Percentiles rank a stretch among this genome's conserved stretches.
phyloP scores from a whole-genome alignment of 2,888 invertebrate species.

The Drosophila eohydei region DNA sequence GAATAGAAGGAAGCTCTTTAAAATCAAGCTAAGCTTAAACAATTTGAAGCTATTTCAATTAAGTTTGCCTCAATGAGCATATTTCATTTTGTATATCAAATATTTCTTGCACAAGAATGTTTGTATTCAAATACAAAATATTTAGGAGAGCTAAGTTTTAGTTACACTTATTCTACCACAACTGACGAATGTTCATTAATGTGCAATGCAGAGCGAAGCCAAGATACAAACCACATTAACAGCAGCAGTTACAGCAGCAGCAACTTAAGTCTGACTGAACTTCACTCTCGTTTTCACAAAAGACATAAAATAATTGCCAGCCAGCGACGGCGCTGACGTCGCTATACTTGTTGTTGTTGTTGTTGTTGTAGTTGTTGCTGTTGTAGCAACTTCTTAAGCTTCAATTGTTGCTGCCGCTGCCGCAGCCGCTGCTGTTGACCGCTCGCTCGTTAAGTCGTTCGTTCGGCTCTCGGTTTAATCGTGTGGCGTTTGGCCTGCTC shows the following conservation, averaged over 20 bases:
- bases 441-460: conserved; percentile 56
- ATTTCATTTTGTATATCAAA: not conserved
- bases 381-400: conserved; percentile 67
- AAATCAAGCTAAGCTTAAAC: too few species aligned
- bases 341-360: conserved; percentile 7
- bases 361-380: conserved; percentile 17
- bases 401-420: conserved; percentile 51
- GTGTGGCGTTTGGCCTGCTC: conserved; percentile 49
- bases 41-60: too few species aligned
- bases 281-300: conserved; percentile 75
- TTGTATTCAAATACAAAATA: not conserved
- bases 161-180: not conserved
- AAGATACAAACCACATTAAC: conserved; percentile 57
- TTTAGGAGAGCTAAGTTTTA: not conserved
- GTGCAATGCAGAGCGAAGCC: conserved; percentile 35
- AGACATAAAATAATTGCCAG: conserved; percentile 63
- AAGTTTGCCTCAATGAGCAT: too few species aligned
- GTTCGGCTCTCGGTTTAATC: conserved; percentile 34
- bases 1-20: too few species aligned
- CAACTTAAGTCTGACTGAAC: conserved; percentile 62
- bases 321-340: conserved; percentile 36
- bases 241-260: conserved; percentile 27
- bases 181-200: conserved; percentile 20
- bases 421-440: conserved; percentile 38
- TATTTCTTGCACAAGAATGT: not conserved